Evolutionary conservation across 2,113 vertebrate species (phyloP), one percentile per base, ranked within the genome.

Genomic region (Psittacara wagleri): DNA sequence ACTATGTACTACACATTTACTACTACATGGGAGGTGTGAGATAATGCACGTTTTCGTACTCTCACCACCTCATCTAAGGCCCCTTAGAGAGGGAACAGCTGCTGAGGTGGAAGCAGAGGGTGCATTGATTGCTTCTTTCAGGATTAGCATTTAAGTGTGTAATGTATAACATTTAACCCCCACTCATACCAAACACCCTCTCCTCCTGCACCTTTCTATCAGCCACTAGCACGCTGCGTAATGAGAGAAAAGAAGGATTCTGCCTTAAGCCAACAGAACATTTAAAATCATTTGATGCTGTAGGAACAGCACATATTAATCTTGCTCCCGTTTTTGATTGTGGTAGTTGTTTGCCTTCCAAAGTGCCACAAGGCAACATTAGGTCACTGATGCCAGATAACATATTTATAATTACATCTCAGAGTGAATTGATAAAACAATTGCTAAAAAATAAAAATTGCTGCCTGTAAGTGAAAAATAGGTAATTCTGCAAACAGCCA

Each of bases 311-410:
- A 49, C 1, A 61, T 39, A 90, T 96, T 82, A 83, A 91, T 96
- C 67, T 85, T 81, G 61, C 33, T 73, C 72, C 94, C 87, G 28
- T 6, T 95, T 96, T 62, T 93, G 22, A 94, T 83, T 9, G 48
- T 75, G 68, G 39, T 86, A 67, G 74, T 37, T 87, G 80, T 88
- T 88, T 87, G 59, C 83, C 90, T 86, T 82, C 3, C 3, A 39
- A 95, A 94, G 67, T 48, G 77, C 96, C 96, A 92, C 52, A 5
- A 95, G 74, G 84, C 91, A 95, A 67, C n/a, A 89, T 63, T 75
- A 92, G 55, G 80, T 86, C 27, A 29, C 62, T 93, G 51, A 43
- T 86, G 81, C 82, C 28, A 54, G 44, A 92, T 88, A 83, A 66
- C 2, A 1, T 46, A 63, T 62, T 91, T 92, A 86, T 69, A 96